Conservation (phyloP, 2,113 vertebrate species). For the Eolophus roseicapilla region DNA sequence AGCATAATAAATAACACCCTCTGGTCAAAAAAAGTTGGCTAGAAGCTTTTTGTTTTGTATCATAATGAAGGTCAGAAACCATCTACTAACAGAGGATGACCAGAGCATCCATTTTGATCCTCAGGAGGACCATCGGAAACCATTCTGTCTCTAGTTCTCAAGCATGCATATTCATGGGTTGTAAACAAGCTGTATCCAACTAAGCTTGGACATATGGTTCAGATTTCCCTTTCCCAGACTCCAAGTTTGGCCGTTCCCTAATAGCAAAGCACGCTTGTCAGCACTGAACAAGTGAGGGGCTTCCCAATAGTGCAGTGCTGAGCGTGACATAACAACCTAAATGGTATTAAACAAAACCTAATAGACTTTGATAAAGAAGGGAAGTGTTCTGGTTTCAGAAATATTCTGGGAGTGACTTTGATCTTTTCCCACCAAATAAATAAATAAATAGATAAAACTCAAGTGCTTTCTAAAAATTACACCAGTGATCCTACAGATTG, state of each 20-base stretch:
- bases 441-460: neutral
- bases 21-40: neutral
- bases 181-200: neutral
- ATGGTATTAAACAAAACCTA: neutral
- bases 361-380: neutral
- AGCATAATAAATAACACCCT: neutral
- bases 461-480: neutral
- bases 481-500: neutral
- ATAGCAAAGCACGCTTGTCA: neutral
- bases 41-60: neutral
- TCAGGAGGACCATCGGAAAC: neutral
- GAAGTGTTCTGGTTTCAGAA: neutral
- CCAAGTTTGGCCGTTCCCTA: neutral
- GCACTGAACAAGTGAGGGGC: neutral
- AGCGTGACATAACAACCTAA: neutral
- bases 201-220: rapidly evolving
- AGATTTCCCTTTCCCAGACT: neutral
- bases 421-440: neutral
- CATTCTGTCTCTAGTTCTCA: neutral
- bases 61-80: neutral
- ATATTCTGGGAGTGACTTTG: neutral
- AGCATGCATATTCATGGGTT: neutral
- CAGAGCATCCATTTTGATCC: neutral
- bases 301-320: neutral
- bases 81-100: neutral